Base-by-base conservation (phyloP, 2,113 vertebrate genomes). In the Platysteira castanea region DNA sequence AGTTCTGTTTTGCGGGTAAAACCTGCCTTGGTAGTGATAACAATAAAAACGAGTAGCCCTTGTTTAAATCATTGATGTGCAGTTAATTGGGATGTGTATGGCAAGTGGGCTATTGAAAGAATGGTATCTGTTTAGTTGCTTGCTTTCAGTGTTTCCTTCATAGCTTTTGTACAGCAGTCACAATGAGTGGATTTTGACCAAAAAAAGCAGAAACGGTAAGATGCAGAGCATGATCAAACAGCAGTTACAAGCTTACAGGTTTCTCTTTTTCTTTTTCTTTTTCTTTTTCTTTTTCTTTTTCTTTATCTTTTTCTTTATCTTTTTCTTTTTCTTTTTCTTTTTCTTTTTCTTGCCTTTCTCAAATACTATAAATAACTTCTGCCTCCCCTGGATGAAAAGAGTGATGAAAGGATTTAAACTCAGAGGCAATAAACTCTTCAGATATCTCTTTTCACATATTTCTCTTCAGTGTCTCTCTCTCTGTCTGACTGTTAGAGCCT, bases 1-100 rank as follows among this genome's bases (percentile, higher is more conserved):
- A 93, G 88, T 96, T 95, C 56, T 91, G 50, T 81, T 94, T 77
- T 94, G 49, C 9, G 15, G 63, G 84, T 65, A 46, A 83, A 84
- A 81, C 41, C 83, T 85, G 81, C 56, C 57, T 31, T 2, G 7
- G 52, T 54, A 65, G 47, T n/a, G 54, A 52, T 74, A 88, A 44
- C 49, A 53, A 22, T 87, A 87, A 94, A 92, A 84, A 30, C 0
- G 26, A 85, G 84, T 91, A 83, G 77, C 75, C 52, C 78, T 90
- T 85, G 46, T 87, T 93, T 94, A 56, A 61, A 46, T 60, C 61
- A 61, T 35, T 23, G 20, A 67, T 80, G 52, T 59, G 16, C 61
- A 84, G 60, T 95, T 94, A 80, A 39, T 83, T 73, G 15, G 78
- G 73, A 30, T 94, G 60, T 54, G 37, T 87, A 42, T 44, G 53